Percentiles rank a stretch among this genome's conserved stretches.
Conservation (phyloP, 2,888 invertebrate genomes). For the Leptinotarsa haldemani region DNA sequence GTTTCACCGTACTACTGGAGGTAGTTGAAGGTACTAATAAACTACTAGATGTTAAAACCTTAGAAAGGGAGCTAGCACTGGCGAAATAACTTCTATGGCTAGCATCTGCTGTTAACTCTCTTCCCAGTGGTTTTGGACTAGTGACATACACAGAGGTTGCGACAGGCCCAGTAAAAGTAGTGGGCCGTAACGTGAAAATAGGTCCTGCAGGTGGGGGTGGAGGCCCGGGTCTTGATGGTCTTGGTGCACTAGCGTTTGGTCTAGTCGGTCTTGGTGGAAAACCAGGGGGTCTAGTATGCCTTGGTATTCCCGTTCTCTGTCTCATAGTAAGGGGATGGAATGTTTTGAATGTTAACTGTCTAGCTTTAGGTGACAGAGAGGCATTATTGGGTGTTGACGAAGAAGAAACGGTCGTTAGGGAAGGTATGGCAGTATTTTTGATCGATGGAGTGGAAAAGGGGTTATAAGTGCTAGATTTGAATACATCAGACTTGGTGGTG, state of each 20-base stretch:
- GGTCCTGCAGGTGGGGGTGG: slow-evolving; percentile 33
- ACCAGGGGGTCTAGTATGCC: slow-evolving; percentile 33
- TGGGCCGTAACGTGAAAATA: slow-evolving; percentile 39
- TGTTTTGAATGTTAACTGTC: slow-evolving; percentile 10
- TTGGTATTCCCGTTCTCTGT: slow-evolving; percentile 9
- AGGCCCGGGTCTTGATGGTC: slow-evolving; percentile 31
- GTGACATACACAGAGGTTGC: slow-evolving; percentile 41
- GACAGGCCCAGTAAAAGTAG: slow-evolving; percentile 35
- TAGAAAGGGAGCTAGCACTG: not conserved
- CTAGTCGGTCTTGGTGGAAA: slow-evolving; percentile 25
- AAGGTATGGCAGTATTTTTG: not conserved
- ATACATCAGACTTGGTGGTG: not conserved
- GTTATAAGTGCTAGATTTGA: not conserved
- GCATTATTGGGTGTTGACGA: not conserved
- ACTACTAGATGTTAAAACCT: not conserved
- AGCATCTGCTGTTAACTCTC: not conserved
- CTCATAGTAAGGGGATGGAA: not conserved
- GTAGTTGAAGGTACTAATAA: slow-evolving; percentile 1
- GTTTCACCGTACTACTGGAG: slow-evolving; percentile 13
- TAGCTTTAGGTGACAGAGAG: slow-evolving; percentile 19
- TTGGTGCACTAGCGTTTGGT: slow-evolving; percentile 27
- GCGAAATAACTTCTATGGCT: slow-evolving; percentile 8
- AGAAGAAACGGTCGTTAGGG: not conserved
- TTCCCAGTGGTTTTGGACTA: slow-evolving; percentile 23
- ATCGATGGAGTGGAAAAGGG: not conserved